Evolutionary conservation across 1,140 invertebrate genomes (phyloP).

Genomic region (Drosophila lacteicornis): DNA sequence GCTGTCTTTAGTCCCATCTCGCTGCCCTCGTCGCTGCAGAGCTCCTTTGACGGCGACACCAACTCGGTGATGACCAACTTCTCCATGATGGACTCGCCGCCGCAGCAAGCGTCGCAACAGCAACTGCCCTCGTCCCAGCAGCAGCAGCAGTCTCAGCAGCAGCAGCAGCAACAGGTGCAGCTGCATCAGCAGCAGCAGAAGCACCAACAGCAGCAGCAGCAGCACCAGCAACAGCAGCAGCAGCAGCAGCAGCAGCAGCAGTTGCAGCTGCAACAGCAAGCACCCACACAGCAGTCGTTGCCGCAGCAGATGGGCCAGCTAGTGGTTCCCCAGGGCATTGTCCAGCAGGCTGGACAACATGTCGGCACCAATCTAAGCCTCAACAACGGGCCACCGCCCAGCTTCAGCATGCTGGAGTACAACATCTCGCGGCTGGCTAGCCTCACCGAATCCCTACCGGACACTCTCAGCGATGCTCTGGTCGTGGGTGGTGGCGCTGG

Average conservation of each 20-base stretch:
- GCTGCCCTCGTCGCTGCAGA: conserved; percentile 89
- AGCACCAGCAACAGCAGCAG: conserved; percentile 48
- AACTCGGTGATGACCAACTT: conserved; percentile 74
- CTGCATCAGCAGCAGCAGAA: conserved; percentile 46
- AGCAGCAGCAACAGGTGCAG: conserved; percentile 35
- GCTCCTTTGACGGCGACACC: conserved; percentile 90
- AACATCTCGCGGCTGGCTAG: conserved; percentile 92
- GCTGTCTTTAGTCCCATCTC: conserved; percentile 87
- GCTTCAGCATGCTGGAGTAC: conserved; percentile 91
- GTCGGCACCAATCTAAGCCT: conserved; percentile 52
- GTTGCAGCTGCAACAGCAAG: conserved; percentile 35
- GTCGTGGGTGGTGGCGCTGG: conserved; percentile 63
- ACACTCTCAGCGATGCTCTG: conserved; percentile 83
- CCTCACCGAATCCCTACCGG: conserved; percentile 88
- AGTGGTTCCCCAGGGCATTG: conserved; percentile 60
- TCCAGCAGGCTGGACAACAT: conserved; percentile 59
- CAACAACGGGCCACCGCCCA: conserved; percentile 54
- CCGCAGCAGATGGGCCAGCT: conserved; percentile 57
- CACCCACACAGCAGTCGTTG: conserved; percentile 45
- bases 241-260: conserved; percentile 50
- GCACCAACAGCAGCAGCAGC: conserved; percentile 40
- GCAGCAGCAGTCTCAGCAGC: conserved; percentile 82
- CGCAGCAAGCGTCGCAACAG: conserved; percentile 47
- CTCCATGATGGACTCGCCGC: conserved; percentile 85
- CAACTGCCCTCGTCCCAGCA: conserved; percentile 48